Evolutionary conservation across 2,113 vertebrate genomes (phyloP).

Genomic region (Paraplagusia blochii): DNA sequence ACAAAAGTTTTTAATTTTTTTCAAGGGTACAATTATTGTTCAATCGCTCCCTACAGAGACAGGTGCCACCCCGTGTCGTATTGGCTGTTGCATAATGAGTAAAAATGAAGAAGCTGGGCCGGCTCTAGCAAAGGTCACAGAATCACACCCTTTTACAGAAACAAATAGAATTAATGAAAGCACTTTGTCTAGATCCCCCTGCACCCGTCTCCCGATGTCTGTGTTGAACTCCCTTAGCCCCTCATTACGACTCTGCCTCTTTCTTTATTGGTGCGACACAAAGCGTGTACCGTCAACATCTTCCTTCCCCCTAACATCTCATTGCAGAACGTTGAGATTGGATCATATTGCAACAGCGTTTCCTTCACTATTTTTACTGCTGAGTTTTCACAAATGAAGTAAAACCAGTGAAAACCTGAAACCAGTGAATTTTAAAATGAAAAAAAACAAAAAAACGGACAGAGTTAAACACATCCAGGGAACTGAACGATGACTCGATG

Average conservation of each 20-base stretch:
- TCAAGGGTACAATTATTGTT: slow-evolving; percentile 73
- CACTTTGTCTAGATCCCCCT: slow-evolving; percentile 70
- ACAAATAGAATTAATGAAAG: slow-evolving; percentile 85
- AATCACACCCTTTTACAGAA: slow-evolving; percentile 85
- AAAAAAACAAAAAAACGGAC: slow-evolving; percentile 57
- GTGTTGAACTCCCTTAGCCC: slow-evolving; percentile 27
- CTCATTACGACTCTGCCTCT: slow-evolving; percentile 30
- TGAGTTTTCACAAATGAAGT: slow-evolving; percentile 49
- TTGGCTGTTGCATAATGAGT: slow-evolving; percentile 86
- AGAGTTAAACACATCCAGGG: slow-evolving; percentile 49
- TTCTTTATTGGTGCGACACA: slow-evolving; percentile 10
- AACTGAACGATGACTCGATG: slow-evolving; percentile 54
- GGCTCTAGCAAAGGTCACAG: slow-evolving; percentile 86
- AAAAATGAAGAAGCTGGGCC: slow-evolving; percentile 84
- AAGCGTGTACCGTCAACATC: slow-evolving; percentile 19
- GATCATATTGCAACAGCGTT: slow-evolving; percentile 37
- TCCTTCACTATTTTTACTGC: slow-evolving; percentile 23
- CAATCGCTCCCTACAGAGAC: slow-evolving; percentile 85
- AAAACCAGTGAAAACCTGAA: slow-evolving; percentile 23
- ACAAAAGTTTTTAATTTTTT: slow-evolving; percentile 69
- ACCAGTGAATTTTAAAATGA: slow-evolving; percentile 48
- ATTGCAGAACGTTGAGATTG: slow-evolving; percentile 23
- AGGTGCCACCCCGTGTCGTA: slow-evolving; percentile 78
- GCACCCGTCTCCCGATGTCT: slow-evolving; percentile 10
- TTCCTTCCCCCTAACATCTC: slow-evolving; percentile 19